Percentiles rank a stretch among this genome's conserved stretches.
Conservation (phyloP, 2,888 invertebrate species). For the Acanthosepion pharaonis region DNA sequence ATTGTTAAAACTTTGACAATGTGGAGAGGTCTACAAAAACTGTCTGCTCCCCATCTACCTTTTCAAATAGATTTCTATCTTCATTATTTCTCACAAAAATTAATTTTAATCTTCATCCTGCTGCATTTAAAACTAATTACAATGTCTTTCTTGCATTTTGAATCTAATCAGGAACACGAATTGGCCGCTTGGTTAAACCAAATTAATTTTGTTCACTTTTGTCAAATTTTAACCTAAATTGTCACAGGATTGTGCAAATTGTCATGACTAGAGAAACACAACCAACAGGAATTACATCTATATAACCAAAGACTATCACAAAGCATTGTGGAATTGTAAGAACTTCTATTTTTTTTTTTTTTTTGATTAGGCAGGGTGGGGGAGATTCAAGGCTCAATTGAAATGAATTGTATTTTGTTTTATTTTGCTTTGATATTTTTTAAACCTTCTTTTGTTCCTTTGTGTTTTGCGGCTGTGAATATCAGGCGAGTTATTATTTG, state of each 20-base stretch:
- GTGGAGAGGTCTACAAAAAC: background rate
- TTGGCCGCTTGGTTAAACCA: constrained; percentile 9
- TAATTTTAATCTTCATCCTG: background rate
- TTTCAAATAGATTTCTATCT: background rate
- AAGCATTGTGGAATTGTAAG: background rate
- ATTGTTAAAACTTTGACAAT: constrained; percentile 33
- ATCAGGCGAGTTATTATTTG: background rate
- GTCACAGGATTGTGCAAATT: background rate
- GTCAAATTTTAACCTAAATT: background rate
- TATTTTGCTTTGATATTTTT: background rate
- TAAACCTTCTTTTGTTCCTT: background rate
- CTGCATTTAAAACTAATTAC: constrained; percentile 14
- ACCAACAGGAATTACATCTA: constrained; percentile 1
- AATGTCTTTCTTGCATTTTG: constrained; percentile 4
- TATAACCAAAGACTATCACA: constrained; percentile 22
- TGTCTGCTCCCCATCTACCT: background rate
- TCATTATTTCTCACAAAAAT: background rate
- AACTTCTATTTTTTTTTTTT: background rate
- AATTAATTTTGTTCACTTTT: constrained; percentile 23
- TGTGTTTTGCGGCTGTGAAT: background rate
- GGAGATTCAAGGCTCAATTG: background rate
- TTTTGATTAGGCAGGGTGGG: background rate
- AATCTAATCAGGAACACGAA: background rate
- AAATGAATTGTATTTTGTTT: background rate
- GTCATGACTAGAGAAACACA: constrained; percentile 9